Evolutionary conservation across 2,113 vertebrate species (phyloP).

Genomic region (Chamaea fasciata): DNA sequence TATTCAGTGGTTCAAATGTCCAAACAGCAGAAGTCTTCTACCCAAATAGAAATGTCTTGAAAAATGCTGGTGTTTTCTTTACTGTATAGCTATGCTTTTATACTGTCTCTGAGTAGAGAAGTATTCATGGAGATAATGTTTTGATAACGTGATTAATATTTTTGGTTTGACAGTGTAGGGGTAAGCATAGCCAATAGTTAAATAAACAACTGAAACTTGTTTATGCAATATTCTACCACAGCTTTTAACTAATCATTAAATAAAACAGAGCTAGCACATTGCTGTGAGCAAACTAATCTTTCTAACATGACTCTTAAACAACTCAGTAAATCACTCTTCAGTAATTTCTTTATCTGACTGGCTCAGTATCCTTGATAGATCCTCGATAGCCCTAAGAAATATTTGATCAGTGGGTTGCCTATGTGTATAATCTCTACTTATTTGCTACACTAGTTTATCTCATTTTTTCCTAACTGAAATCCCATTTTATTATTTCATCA

Average conservation of each 20-base stretch:
- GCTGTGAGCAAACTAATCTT: conserved; percentile 63
- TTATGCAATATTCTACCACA: neutral
- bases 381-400: conserved; percentile 61
- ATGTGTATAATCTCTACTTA: conserved; percentile 60
- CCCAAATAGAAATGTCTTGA: neutral
- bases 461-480: conserved; percentile 55
- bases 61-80: neutral
- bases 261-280: conserved; percentile 53
- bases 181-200: conserved; percentile 32
- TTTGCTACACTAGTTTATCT: conserved; percentile 64
- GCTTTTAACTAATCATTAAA: conserved; percentile 61
- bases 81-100: neutral
- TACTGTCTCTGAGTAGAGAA: neutral
- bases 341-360: conserved; percentile 66
- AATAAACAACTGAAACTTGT: neutral
- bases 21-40: neutral
- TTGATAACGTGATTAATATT: conserved; percentile 8
- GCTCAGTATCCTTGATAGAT: conserved; percentile 57
- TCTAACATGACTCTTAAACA: conserved; percentile 56
- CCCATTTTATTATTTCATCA: conserved; percentile 57
- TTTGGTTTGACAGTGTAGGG: neutral
- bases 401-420: conserved; percentile 65
- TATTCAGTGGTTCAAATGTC: neutral
- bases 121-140: neutral
- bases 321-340: conserved; percentile 61